Evolutionary conservation across 1,140 invertebrate species (phyloP), one percentile per base, ranked within the genome.

Genomic region (Bombus ignitus): DNA sequence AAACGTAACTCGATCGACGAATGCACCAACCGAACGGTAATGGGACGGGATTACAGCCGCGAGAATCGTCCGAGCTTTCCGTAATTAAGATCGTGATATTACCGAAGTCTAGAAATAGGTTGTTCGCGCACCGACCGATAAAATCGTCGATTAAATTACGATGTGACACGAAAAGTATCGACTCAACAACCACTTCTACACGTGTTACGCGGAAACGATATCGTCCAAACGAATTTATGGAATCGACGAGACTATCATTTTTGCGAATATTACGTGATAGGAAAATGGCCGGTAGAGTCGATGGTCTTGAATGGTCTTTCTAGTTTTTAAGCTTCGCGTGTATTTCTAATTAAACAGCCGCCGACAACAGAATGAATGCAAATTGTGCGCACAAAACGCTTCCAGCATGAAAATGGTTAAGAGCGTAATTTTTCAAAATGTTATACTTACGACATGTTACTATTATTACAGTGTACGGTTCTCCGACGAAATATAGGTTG

Each of bases 31-130:
- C 37, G 37, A 42, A 70, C 68, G 77, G 65, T 85, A 73, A 85
- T 85, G 39, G 47, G 57, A n/a, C 57, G 1, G 18, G 76, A 85
- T 62, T 59, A 70, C 18, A n/a, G n/a, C 15, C 22, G 22, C 25
- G 42, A 4, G 42, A 72, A 72, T 65, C 47, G 28, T 59, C 47
- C 65, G 47, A 68, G 47, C 35, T 25, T 79, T 47, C 18, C 39
- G 42, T 72, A 84, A 79, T 79, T 72, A 72, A 79, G 22, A 71
- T n/a, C 47, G 18, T 10, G 15, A 72, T 72, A 84, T 72, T 72
- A 47, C 73, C 35, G 28, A 53, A 18, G 18, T 32, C 22, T 28
- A 28, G 39, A 13, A 77, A 47, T 74, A 53, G 47, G 73, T 74
- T 35, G 71, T 44, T 15, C 28, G 10, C 57, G n/a, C 22, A 28